Percentiles rank a stretch among this genome's conserved stretches.
phyloP scores from a whole-genome alignment of 2,888 invertebrate species.

The Acanthosepion esculentum region DNA sequence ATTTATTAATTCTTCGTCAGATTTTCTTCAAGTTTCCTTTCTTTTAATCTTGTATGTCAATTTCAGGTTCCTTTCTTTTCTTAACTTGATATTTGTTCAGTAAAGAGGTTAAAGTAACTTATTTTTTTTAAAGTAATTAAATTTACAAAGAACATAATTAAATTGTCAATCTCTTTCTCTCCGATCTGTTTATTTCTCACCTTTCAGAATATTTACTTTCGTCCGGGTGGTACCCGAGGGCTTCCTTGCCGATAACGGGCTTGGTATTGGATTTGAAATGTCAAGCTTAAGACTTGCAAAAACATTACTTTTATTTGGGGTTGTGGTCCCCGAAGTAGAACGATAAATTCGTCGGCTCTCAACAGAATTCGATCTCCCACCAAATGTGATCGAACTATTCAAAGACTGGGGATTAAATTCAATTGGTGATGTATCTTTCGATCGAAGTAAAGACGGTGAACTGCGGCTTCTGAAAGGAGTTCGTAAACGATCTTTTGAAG shows the following conservation, averaged over 20 bases:
- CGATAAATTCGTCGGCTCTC: background rate
- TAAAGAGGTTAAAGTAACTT: no score
- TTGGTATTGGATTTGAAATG: background rate
- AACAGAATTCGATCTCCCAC: background rate
- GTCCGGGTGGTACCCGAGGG: background rate
- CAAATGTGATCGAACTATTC: background rate
- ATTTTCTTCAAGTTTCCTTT: no score
- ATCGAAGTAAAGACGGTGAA: background rate
- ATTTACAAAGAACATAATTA: no score
- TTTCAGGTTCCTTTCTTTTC: no score
- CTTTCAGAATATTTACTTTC: background rate
- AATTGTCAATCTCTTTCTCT: no score
- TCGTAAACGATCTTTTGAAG: background rate
- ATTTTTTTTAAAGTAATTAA: no score
- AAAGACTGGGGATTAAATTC: background rate
- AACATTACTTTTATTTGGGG: background rate
- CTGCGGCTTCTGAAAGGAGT: background rate
- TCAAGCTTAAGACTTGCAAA: background rate
- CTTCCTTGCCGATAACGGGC: background rate
- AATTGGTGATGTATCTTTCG: background rate
- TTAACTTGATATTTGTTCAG: no score
- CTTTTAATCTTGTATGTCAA: no score
- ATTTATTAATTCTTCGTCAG: no score
- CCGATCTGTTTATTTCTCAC: background rate
- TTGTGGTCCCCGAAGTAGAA: background rate